Conservation (phyloP, 2,888 invertebrate species). For the Meiosimyza decipiens region DNA sequence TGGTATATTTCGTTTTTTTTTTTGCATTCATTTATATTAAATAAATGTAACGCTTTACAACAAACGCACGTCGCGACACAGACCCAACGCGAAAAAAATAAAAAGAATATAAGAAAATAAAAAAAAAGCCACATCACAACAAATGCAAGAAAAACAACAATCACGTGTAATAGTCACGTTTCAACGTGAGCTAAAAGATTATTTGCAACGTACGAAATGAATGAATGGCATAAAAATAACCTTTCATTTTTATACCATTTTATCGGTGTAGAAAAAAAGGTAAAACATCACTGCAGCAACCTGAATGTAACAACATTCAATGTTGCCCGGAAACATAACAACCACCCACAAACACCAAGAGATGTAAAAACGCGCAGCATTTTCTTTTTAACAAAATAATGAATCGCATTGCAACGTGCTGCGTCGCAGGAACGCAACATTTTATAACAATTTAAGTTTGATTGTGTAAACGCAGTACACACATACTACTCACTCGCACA, state of each 20-base stretch:
- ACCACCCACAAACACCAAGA: too few species aligned
- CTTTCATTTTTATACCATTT: conserved; percentile 1
- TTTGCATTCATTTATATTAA: too few species aligned
- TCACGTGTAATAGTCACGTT: conserved; percentile 61
- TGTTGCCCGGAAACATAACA: too few species aligned
- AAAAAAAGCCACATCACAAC: not conserved
- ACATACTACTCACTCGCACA: too few species aligned
- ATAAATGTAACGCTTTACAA: too few species aligned
- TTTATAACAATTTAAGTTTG: conserved; percentile 27
- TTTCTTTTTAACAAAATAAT: conserved; percentile 19
- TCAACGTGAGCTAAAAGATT: conserved; percentile 55
- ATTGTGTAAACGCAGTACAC: conserved; percentile 7
- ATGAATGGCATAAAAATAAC: not conserved
- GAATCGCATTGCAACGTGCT: conserved; percentile 35
- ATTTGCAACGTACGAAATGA: conserved; percentile 52
- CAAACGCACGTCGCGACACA: too few species aligned
- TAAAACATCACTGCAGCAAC: not conserved
- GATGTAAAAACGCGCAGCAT: not conserved
- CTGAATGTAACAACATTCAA: not conserved
- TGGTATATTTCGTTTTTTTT: too few species aligned
- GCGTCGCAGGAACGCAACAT: not conserved
- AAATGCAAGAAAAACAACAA: not conserved
- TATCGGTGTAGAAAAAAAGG: conserved; percentile 1
- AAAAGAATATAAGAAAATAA: not conserved
- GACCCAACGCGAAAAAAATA: conserved; percentile 3